Percentiles rank a stretch among this genome's conserved stretches.
Conservation (phyloP, 2,888 invertebrate species). For the Augiades crinisus region DNA sequence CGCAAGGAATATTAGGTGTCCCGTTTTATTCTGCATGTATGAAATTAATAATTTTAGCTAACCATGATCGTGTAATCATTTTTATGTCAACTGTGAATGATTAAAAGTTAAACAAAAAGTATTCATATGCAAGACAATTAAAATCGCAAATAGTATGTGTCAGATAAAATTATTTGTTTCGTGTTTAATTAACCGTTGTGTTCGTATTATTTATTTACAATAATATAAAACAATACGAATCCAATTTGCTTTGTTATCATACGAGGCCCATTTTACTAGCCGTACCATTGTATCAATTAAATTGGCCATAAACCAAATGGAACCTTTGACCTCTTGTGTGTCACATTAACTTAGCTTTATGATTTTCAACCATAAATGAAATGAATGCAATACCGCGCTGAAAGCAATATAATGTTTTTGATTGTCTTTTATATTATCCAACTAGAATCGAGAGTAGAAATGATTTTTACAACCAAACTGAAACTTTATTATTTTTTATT, state of each 20-base stretch:
- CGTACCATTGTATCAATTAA: conserved; percentile 8
- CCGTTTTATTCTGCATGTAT: no score
- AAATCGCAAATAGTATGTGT: background rate
- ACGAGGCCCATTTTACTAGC: conserved; percentile 6
- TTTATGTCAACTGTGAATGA: background rate
- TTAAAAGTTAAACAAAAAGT: background rate
- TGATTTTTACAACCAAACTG: no score
- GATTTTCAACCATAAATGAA: no score
- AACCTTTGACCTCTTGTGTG: background rate
- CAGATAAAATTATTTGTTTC: conserved; percentile 3
- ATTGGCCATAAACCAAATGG: conserved; percentile 6
- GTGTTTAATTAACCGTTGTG: conserved; percentile 12
- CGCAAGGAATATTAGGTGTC: no score
- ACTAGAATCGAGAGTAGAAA: no score
- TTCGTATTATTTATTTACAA: conserved; percentile 11
- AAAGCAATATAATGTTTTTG: no score
- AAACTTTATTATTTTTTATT: no score
- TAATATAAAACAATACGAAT: conserved; percentile 12
- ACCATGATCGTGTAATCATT: no score
- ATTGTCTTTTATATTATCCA: no score
- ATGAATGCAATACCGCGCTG: no score
- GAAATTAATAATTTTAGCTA: no score
- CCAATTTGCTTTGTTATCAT: conserved; percentile 14
- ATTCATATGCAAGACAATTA: background rate
- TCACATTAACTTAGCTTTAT: no score